Evolutionary conservation across 2,888 invertebrate genomes (phyloP), one percentile per base, ranked within the genome.

Genomic region (Ptychoptera albimana): DNA sequence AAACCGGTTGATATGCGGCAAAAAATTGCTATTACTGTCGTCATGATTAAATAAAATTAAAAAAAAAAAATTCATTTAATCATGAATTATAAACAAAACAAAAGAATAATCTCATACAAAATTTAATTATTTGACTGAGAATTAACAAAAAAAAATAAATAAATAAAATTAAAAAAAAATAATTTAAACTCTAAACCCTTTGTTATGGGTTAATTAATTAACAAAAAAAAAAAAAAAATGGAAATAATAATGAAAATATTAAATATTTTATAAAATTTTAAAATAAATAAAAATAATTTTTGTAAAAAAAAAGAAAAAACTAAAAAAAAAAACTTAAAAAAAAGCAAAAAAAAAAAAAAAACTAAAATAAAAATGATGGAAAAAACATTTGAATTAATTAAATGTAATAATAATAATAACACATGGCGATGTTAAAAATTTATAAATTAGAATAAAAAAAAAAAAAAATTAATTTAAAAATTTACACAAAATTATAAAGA

Each of bases 81-180:
- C 40, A 49, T 49, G 49, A 49, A 45, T 14, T 45, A 36, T 42
- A 38, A 45, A 45, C 43, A 41, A 42, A 44, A 47, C 35, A 45
- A 29, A 49, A 52, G 53, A 57, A 51, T 45, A 52, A 51, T 52
- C 53, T 42, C 45, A 44, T 37, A 50, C 46, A 39, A 45, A 46
- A 23, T 23, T 23, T 23, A 23, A 23, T 23, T 23, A 23, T 5
- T 23, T 23, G 23, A 23, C 23, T 23, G 23, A 23, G 23, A 23
- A 23, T 23, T 7, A 23, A 23, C 49, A 45, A 37, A 42, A 44
- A 37, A 43, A 47, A 49, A 38, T 36, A 42, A 34, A 43, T 39
- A 32, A 43, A 43, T 46, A 47, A 47, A 43, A 23, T 41, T 42
- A 47, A 42, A 37, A 42, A 44, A 47, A n/a, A 42, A 13, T 39